A percentile compares a stretch with the other conserved stretches of the same genome.
Evolutionary conservation across 2,113 vertebrate species (phyloP).

Genomic region (Lucifuga dentata): DNA sequence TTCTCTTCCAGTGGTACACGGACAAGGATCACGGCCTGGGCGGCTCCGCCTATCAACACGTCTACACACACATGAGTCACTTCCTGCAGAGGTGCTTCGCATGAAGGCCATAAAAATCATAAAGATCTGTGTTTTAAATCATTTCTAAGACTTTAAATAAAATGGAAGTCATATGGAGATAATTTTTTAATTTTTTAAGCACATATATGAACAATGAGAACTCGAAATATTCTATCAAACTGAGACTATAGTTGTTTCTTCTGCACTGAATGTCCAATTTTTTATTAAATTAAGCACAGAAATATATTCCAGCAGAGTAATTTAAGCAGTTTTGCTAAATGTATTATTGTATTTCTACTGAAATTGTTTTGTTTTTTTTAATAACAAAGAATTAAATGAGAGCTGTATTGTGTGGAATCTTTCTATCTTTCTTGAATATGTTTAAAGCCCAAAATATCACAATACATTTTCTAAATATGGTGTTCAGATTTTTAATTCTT

Average conservation of each 20-base stretch:
- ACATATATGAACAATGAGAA: too few species aligned
- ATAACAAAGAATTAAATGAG: slow-evolving; percentile 21
- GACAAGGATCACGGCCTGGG: slow-evolving; percentile 92
- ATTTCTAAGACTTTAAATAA: too few species aligned
- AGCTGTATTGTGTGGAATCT: neutral
- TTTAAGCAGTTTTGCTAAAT: slow-evolving; percentile 22
- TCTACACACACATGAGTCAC: slow-evolving; percentile 95
- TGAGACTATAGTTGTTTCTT: neutral
- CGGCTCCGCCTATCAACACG: slow-evolving; percentile 88
- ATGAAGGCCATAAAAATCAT: slow-evolving; percentile 35
- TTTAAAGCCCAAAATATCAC: too few species aligned
- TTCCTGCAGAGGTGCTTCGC: slow-evolving; percentile 92
- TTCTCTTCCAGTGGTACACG: slow-evolving; percentile 91
- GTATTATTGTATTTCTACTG: slow-evolving; percentile 8
- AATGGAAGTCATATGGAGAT: too few species aligned
- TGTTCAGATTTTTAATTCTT: too few species aligned
- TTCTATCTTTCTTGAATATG: too few species aligned
- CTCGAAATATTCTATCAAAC: too few species aligned
- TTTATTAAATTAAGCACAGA: slow-evolving; percentile 8
- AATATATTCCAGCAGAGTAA: neutral
- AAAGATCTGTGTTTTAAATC: neutral
- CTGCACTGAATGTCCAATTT: neutral
- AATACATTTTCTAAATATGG: too few species aligned
- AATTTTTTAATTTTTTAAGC: too few species aligned
- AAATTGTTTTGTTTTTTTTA: slow-evolving; percentile 39